Percentiles rank a stretch among this genome's conserved stretches.
Conservation (phyloP, 1,140 invertebrate genomes). For the Thaumetopoea pityocampa region DNA sequence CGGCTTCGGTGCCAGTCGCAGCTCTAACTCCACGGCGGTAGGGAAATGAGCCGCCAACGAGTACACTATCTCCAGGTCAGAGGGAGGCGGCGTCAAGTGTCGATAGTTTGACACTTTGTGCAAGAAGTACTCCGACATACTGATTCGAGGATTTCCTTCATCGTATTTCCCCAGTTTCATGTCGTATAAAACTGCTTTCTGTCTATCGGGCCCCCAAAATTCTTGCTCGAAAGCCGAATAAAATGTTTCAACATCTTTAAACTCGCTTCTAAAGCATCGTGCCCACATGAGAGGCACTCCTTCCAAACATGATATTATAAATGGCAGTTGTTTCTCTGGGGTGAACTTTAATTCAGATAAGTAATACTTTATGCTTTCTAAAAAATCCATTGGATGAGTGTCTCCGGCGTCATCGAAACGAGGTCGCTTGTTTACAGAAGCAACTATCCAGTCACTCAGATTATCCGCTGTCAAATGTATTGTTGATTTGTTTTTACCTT, state of each 20-base stretch:
- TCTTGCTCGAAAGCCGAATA: conserved; percentile 60
- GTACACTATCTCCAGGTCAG: conserved; percentile 67
- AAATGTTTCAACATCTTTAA: conserved; percentile 49
- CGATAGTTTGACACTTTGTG: conserved; percentile 66
- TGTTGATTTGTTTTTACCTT: conserved; percentile 24
- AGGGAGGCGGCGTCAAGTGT: conserved; percentile 59
- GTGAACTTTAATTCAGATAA: conserved; percentile 58
- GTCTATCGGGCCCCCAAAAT: conserved; percentile 61
- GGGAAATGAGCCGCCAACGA: conserved; percentile 67
- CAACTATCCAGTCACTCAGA: conserved; percentile 53
- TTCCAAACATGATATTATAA: conserved; percentile 62
- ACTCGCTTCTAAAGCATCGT: conserved; percentile 60
- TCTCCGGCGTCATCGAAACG: conserved; percentile 62
- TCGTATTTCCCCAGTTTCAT: conserved; percentile 68
- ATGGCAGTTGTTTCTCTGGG: conserved; percentile 50
- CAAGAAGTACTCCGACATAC: conserved; percentile 67
- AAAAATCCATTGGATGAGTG: conserved; percentile 62
- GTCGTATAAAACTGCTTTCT: conserved; percentile 62
- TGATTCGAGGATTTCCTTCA: conserved; percentile 44
- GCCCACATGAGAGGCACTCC: conserved; percentile 66
- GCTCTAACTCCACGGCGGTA: conserved; percentile 59
- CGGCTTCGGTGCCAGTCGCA: conserved; percentile 62
- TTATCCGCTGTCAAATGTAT: conserved; percentile 46
- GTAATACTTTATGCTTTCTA: conserved; percentile 62
- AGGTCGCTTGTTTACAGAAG: conserved; percentile 54